Evolutionary conservation across 2,888 invertebrate genomes (phyloP).

Genomic region (Timema cristinae): DNA sequence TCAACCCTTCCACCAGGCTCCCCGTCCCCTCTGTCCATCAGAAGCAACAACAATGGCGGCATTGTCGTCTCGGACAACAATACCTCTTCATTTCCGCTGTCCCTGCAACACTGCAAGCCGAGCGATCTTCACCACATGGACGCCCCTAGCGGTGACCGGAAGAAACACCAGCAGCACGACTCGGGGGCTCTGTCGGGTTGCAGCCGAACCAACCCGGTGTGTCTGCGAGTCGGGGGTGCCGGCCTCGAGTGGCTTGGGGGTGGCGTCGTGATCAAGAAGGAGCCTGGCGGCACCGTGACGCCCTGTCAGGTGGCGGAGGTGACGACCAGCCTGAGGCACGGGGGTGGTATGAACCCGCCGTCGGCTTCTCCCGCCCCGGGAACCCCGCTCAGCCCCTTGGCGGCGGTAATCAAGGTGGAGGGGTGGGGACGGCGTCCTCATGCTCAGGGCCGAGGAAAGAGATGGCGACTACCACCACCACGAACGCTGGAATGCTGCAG

Average conservation of each 20-base stretch:
- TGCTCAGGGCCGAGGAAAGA: conserved; percentile 26
- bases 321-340: conserved; percentile 44
- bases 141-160: conserved; percentile 19
- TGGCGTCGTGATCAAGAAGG: conserved; percentile 52
- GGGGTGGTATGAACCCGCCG: conserved; percentile 44
- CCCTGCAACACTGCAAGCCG: conserved; percentile 16
- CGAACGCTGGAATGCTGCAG: conserved; percentile 18
- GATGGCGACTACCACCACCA: conserved; percentile 22
- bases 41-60: conserved; percentile 38
- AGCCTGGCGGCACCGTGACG: conserved; percentile 50
- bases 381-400: conserved; percentile 6
- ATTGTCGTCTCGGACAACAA: conserved; percentile 21
- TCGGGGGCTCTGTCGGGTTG: conserved; percentile 54
- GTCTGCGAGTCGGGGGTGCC: conserved; percentile 18
- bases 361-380: not conserved
- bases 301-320: conserved; percentile 59
- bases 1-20: conserved; percentile 40
- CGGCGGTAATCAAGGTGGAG: conserved; percentile 58
- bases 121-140: conserved; percentile 12
- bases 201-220: conserved; percentile 64
- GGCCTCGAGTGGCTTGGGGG: conserved; percentile 33
- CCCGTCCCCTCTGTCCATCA: conserved; percentile 40
- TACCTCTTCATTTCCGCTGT: conserved; percentile 20
- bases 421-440: conserved; percentile 54
- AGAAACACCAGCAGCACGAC: conserved; percentile 40